phyloP scores from a whole-genome alignment of 2,888 invertebrate genomes.

The Julus scanicus region DNA sequence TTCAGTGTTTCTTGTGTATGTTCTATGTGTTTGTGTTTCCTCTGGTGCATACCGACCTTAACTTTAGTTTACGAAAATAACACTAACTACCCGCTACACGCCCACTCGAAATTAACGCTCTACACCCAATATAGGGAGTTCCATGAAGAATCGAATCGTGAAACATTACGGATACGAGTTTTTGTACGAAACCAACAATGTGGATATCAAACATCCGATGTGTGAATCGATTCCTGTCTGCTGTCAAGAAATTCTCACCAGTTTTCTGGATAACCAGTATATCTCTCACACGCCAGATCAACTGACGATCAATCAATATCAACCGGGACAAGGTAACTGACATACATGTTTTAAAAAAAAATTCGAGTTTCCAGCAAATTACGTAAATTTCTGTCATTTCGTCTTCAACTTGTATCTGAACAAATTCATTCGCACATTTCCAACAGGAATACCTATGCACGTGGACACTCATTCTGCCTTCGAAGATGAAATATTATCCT shows the following conservation, averaged over 20 bases:
- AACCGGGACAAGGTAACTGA: conserved; percentile 81
- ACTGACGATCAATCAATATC: conserved; percentile 84
- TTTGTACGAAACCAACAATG: conserved; percentile 85
- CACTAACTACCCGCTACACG: too few relatives aligned
- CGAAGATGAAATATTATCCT: background rate
- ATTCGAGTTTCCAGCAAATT: too few relatives aligned
- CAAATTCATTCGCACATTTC: too few relatives aligned
- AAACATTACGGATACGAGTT: conserved; percentile 94
- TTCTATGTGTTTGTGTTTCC: too few relatives aligned
- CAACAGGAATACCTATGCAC: conserved; percentile 8
- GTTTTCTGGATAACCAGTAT: conserved; percentile 68
- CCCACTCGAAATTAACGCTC: too few relatives aligned
- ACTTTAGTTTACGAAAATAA: too few relatives aligned
- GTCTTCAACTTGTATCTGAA: too few relatives aligned
- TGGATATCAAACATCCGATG: conserved; percentile 78
- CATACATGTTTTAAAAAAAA: too few relatives aligned
- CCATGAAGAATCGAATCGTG: conserved; percentile 84
- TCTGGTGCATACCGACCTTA: too few relatives aligned
- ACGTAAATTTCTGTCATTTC: too few relatives aligned
- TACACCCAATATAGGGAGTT: background rate
- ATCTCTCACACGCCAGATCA: conserved; percentile 76
- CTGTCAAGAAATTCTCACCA: conserved; percentile 75
- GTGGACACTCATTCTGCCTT: background rate
- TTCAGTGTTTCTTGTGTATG: too few relatives aligned
- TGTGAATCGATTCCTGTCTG: conserved; percentile 76